Conservation (phyloP, 37 sponge, comb jelly and placozoan species). For the Spongilla lacustris region DNA sequence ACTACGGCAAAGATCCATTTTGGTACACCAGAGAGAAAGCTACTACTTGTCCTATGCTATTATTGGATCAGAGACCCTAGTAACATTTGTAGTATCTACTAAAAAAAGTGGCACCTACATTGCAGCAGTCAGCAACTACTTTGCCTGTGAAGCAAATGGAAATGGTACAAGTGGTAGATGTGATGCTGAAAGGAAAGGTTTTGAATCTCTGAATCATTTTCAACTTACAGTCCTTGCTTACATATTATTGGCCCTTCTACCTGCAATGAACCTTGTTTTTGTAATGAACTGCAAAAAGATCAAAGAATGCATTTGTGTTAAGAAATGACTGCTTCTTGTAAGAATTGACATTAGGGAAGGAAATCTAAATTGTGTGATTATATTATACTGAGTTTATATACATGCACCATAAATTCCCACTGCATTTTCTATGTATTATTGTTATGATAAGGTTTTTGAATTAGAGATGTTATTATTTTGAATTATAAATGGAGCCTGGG, state of each 20-base stretch:
- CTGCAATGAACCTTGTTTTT: conserved; percentile 22
- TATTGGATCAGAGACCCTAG: conserved; percentile 8
- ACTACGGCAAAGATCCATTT: not conserved
- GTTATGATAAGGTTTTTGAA: no score
- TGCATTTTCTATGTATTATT: no score
- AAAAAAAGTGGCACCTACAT: not conserved
- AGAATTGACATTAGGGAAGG: no score
- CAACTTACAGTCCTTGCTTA: conserved; percentile 7
- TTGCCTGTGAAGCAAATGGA: not conserved
- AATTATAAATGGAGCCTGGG: no score
- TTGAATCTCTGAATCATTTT: not conserved
- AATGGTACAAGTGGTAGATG: no score
- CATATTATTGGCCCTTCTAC: conserved; percentile 22
- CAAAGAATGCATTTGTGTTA: no score
- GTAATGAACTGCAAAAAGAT: no score
- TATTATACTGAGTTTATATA: no score
- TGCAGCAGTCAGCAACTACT: not conserved
- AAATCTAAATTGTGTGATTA: no score
- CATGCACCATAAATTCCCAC: no score
- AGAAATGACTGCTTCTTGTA: no score
- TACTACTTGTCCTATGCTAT: conserved; percentile 21
- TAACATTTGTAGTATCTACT: not conserved
- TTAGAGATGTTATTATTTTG: no score
- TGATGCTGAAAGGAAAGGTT: not conserved
- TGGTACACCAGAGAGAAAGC: not conserved